Conservation (phyloP, 2,113 vertebrate species). For the Bubo scandiacus region DNA sequence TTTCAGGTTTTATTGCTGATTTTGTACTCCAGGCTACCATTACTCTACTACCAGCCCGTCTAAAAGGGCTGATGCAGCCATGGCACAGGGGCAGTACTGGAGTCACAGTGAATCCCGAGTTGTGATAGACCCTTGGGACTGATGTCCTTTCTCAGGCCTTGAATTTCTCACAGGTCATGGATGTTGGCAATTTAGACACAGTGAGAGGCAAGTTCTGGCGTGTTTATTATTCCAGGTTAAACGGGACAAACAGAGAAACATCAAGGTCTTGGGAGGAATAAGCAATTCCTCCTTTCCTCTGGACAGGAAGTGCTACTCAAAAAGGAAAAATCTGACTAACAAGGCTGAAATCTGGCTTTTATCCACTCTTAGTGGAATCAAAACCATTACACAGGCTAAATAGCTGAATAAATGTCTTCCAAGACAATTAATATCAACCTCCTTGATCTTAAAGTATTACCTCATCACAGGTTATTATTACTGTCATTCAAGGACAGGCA, state of each 20-base stretch:
- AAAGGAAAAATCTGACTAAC: conserved; percentile 1
- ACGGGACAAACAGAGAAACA: not conserved
- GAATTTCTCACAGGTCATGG: not conserved
- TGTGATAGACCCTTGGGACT: not conserved
- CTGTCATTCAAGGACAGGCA: not conserved
- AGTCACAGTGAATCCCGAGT: not conserved
- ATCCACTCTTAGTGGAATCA: not conserved
- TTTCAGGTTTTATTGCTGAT: not conserved
- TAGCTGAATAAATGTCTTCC: not conserved
- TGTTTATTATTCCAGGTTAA: not conserved
- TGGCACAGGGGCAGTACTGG: not conserved
- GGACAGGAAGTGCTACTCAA: not conserved
- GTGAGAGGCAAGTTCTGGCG: not conserved
- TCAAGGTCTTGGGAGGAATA: not conserved
- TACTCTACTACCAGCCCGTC: not conserved
- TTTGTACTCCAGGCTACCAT: not conserved
- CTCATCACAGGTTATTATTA: not conserved
- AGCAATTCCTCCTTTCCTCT: not conserved
- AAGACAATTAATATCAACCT: not conserved
- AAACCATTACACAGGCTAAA: not conserved
- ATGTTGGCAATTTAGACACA: not conserved
- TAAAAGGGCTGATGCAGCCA: not conserved
- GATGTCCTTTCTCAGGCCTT: not conserved
- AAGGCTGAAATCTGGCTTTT: conserved; percentile 20
- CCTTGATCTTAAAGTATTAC: not conserved